Evolutionary conservation across 2,113 vertebrate genomes (phyloP), one percentile per base, ranked within the genome.

Genomic region (Perca schrenkii): DNA sequence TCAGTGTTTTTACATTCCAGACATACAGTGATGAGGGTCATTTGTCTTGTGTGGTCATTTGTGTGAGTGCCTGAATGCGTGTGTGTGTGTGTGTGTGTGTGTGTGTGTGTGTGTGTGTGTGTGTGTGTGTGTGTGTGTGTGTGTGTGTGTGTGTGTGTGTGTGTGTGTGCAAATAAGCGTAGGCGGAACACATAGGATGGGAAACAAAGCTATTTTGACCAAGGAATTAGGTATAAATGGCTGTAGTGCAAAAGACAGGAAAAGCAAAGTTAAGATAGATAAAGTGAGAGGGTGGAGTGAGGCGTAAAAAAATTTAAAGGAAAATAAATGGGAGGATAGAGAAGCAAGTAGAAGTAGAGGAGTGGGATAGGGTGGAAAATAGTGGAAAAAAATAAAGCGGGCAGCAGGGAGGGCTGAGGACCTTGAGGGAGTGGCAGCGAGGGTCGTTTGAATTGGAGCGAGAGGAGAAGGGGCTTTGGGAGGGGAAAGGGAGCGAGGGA

Each of bases 391-490:
- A 87, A 74, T 71, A 68, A 86, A 74, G 76, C 78, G 71, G 85
- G 67, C 46, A 73, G 74, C 56, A 90, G 77, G 72, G 78, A 77
- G 77, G 66, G 74, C 58, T 65, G 88, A 87, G 47, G 80, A 83
- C 65, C 83, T 11, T 58, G 36, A 83, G 88, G 90, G 88, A 90
- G 90, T 89, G 88, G 90, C 85, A 84, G 82, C 22, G 66, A 86
- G 88, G 90, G 82, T 91, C 89, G 85, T 90, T 86, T 87, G 80
- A 80, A 84, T 92, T 90, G 88, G 92, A 89, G 81, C 22, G 73
- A 78, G 86, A 25, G 77, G 73, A 82, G 87, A 83, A 79, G 68
- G 47, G 66, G 84, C 79, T 88, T 83, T 82, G 86, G 80, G 77
- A 84, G 58, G 82, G 70, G 83, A 88, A 65, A 64, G 80, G 76